Percentiles rank a stretch among this genome's conserved stretches.
These are phyloP conservation scores for Ploceus nigricollis DNA, from an alignment of 2,113 vertebrate species.

Conservation along the genomic window DNA sequence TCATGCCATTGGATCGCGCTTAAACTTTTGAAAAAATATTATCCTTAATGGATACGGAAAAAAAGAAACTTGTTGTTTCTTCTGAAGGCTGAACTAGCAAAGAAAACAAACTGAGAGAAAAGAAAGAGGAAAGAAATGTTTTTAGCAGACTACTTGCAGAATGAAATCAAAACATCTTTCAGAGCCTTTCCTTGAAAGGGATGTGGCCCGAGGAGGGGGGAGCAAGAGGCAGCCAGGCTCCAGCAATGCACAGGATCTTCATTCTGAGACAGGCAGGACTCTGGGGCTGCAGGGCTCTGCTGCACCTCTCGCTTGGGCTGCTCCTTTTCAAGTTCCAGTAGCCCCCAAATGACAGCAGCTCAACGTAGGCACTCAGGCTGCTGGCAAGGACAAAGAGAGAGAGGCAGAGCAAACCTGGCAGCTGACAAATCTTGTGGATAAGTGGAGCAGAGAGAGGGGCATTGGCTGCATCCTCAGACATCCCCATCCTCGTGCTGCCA, in stretches of 20 bases:
- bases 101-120: slow-evolving; percentile 30
- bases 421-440: neutral
- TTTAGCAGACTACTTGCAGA: slow-evolving; percentile 30
- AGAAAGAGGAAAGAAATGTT: slow-evolving; percentile 16
- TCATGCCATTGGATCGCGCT: neutral
- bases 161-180: slow-evolving; percentile 16
- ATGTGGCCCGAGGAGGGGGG: neutral
- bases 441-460: neutral
- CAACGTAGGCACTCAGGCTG: fast-evolving
- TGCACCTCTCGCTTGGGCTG: neutral
- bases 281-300: neutral
- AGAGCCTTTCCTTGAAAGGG: neutral
- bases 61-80: neutral
- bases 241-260: neutral
- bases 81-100: slow-evolving; percentile 12
- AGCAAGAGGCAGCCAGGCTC: neutral
- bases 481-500: fast-evolving
- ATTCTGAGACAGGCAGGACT: neutral
- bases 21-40: slow-evolving; percentile 27
- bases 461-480: neutral
- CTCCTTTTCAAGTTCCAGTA: neutral
- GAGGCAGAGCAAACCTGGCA: neutral
- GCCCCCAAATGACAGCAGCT: neutral
- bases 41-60: neutral
- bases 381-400: neutral